These are phyloP conservation scores for Polymixis flavicincta DNA, from an alignment of 2,888 invertebrate species.

Conservation along the genomic window DNA sequence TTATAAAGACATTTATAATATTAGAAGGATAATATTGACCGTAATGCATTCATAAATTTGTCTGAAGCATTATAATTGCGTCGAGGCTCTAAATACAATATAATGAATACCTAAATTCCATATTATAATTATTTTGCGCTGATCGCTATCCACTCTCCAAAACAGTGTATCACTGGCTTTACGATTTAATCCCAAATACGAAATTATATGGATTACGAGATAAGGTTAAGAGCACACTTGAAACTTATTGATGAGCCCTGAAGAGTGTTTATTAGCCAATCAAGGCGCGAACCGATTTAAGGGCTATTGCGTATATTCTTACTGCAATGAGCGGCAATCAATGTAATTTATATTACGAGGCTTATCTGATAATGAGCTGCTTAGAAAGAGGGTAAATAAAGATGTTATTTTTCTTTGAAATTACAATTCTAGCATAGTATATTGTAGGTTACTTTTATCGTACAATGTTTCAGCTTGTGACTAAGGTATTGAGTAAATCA, in stretches of 20 bases:
- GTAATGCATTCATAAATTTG: too few relatives aligned
- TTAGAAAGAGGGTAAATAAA: slow-evolving; percentile 24
- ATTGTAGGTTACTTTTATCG: background rate
- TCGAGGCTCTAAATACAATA: too few relatives aligned
- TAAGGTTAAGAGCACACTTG: slow-evolving; percentile 72
- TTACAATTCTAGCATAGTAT: background rate
- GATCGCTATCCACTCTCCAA: background rate
- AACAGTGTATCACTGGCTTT: slow-evolving; percentile 62
- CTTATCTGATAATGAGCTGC: slow-evolving; percentile 24
- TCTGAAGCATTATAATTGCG: too few relatives aligned
- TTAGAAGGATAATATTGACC: too few relatives aligned
- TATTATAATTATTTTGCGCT: background rate
- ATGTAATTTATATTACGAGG: slow-evolving; percentile 52
- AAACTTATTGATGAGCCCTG: slow-evolving; percentile 75
- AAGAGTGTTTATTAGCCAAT: slow-evolving; percentile 73
- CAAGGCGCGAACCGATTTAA: slow-evolving; percentile 67
- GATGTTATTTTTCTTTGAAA: background rate
- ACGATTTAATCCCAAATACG: slow-evolving; percentile 69
- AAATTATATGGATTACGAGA: slow-evolving; percentile 74
- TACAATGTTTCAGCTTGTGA: too few relatives aligned
- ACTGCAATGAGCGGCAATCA: slow-evolving; percentile 49
- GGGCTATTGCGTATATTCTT: slow-evolving; percentile 63
- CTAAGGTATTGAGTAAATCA: too few relatives aligned
- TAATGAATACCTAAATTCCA: too few relatives aligned
- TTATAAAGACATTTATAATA: too few relatives aligned